A percentile compares a stretch with the other conserved stretches of the same genome.
phyloP scores from a whole-genome alignment of 2,888 invertebrate genomes.

The Lymantria dispar region DNA sequence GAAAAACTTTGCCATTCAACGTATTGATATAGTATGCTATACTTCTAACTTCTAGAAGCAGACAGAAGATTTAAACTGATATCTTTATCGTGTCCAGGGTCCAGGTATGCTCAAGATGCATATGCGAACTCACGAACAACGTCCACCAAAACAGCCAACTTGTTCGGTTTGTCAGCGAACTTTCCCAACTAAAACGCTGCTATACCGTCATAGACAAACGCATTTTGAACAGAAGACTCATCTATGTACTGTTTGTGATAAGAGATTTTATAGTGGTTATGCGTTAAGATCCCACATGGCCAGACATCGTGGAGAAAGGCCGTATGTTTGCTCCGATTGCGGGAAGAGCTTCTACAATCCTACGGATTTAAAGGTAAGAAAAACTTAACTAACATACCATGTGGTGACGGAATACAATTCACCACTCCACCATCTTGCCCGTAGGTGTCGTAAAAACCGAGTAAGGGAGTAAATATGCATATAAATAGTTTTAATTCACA shows the following conservation, averaged over 20 bases:
- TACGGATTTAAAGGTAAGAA: conserved; percentile 79
- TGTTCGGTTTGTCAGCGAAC: conserved; percentile 84
- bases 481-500: too few relatives aligned
- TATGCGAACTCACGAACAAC: conserved; percentile 84
- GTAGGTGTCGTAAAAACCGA: too few relatives aligned
- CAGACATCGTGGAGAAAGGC: conserved; percentile 74
- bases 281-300: conserved; percentile 78
- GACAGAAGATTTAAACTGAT: too few relatives aligned
- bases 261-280: conserved; percentile 76
- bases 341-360: conserved; percentile 82
- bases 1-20: too few relatives aligned
- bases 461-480: too few relatives aligned
- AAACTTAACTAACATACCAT: too few relatives aligned
- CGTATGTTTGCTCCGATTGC: conserved; percentile 81
- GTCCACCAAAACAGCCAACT: conserved; percentile 81
- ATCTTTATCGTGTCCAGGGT: conserved; percentile 51
- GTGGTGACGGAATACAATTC: too few relatives aligned
- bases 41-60: too few relatives aligned
- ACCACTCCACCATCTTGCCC: too few relatives aligned
- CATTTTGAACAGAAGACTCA: conserved; percentile 83
- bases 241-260: conserved; percentile 75
- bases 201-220: conserved; percentile 84
- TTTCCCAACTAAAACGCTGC: conserved; percentile 82
- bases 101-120: conserved; percentile 86
- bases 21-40: too few relatives aligned